These are phyloP conservation scores for Malurus splendens DNA, from an alignment of 2,797 vertebrate species.

Conservation along the genomic window DNA sequence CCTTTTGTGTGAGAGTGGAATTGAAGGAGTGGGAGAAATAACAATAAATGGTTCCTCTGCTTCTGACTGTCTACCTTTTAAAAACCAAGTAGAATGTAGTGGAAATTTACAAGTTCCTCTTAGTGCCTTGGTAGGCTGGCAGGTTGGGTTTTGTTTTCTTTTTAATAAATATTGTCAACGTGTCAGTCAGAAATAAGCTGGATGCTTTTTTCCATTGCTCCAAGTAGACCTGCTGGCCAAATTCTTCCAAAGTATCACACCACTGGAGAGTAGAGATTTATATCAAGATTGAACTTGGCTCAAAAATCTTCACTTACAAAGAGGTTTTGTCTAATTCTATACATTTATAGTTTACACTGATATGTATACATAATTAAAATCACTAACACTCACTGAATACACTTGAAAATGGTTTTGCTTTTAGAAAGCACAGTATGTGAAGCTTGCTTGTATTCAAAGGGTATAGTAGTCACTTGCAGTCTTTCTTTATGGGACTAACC, in stretches of 20 bases:
- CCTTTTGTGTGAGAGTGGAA: not conserved
- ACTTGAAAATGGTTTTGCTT: slow-evolving; percentile 40
- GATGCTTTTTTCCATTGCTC: slow-evolving; percentile 9
- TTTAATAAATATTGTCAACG: not conserved
- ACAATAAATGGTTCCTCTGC: not conserved
- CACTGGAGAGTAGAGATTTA: not conserved
- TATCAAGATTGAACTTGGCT: not conserved
- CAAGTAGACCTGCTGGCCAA: not conserved
- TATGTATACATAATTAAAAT: slow-evolving; percentile 32
- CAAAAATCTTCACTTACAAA: not conserved
- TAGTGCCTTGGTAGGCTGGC: not conserved
- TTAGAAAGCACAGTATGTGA: not conserved
- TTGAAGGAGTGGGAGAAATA: not conserved
- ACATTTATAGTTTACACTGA: slow-evolving; percentile 11
- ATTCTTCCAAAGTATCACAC: not conserved
- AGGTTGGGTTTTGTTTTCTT: not conserved
- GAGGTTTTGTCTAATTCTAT: not conserved
- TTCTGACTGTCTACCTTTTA: not conserved
- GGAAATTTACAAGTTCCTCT: not conserved
- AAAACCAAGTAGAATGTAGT: not conserved
- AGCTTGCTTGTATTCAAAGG: not conserved
- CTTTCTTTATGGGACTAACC: not conserved
- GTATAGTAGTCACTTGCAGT: not conserved
- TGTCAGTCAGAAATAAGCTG: not conserved
- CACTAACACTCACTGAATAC: slow-evolving; percentile 30